Evolutionary conservation across 2,797 vertebrate species (phyloP), one percentile per base, ranked within the genome.

Genomic region (Lemur catta): DNA sequence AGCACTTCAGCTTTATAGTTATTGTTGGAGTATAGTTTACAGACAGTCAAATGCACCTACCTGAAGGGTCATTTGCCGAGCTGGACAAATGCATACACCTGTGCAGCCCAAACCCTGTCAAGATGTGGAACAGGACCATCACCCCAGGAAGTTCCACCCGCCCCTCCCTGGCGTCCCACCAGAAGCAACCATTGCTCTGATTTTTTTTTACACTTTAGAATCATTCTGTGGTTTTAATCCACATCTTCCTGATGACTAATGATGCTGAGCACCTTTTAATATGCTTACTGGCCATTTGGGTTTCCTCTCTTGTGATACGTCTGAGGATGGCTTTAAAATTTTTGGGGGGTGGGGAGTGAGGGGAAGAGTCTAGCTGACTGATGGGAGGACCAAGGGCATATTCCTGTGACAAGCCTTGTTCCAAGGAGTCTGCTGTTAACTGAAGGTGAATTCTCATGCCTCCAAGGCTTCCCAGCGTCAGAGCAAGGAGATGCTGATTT

Each of bases 401-500:
- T 38, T 35, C 59, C 9, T 15, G 14, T 61, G 61, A 80, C 22
- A 52, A 2, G 52, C 2, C 18, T 57, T 57, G 35, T 82, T 69
- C 57, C 57, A 8, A 24, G 35, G 33, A 33, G 3, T 69, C 67
- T 81, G 67, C 82, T 52, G 0, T 84, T 93, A 41, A 65, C 20
- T 33, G n/a, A 33, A 80, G 57, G 59, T 41, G 18, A 46, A 6
- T 46, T 55, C 33, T 89, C 63, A 79, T 28, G 69, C 6, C 63
- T 50, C 14, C 28, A 17, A 89, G 71, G 55, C n/a, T 88, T 91
- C 35, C 69, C 89, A 43, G 1, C 4, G 20, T 79, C 41, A 52
- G 48, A 91, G 78, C 7, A 38, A 90, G 92, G 43, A 95, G 55
- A 88, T 67, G 90, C 81, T 88, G 78, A 79, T 59, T 80, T 79